A percentile compares a stretch with the other conserved stretches of the same genome.
Conservation (phyloP, 2,797 vertebrate genomes). For the Columba guinea region DNA sequence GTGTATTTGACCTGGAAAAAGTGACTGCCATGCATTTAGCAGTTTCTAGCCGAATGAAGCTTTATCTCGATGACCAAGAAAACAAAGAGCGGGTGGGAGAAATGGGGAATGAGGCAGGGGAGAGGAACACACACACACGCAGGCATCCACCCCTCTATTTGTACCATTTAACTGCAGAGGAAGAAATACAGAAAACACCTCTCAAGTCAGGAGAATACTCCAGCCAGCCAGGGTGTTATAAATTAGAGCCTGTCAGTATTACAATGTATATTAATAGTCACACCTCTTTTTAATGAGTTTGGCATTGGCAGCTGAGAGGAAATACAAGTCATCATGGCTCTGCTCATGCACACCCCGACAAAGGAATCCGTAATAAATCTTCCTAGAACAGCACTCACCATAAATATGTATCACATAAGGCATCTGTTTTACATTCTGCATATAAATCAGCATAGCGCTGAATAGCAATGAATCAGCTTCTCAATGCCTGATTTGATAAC, state of each 20-base stretch:
- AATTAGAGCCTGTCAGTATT: constrained; percentile 99
- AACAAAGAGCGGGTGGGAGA: constrained; percentile 31
- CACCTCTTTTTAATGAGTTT: constrained; percentile 99
- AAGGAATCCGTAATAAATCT: constrained; percentile 99
- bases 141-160: constrained; percentile 73
- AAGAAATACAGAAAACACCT: constrained; percentile 81
- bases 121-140: constrained; percentile 12
- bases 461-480: constrained; percentile 99
- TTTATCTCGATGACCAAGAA: constrained; percentile 57
- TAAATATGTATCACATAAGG: constrained; percentile 99
- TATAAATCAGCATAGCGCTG: constrained; percentile 99
- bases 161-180: constrained; percentile 77
- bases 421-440: constrained; percentile 99
- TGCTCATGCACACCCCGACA: constrained; percentile 97
- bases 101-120: background rate
- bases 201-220: constrained; percentile 83
- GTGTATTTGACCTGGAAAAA: constrained; percentile 65
- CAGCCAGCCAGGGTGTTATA: constrained; percentile 94
- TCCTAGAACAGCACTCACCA: constrained; percentile 98
- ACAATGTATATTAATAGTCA: constrained; percentile 99
- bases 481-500: constrained; percentile 99
- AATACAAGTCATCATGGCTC: constrained; percentile 99
- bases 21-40: constrained; percentile 42
- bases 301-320: constrained; percentile 99
- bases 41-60: constrained; percentile 52